A percentile compares a stretch with the other conserved stretches of the same genome.
Evolutionary conservation across 2,797 vertebrate species (phyloP).

Genomic region (Pseudopleuronectes americanus): DNA sequence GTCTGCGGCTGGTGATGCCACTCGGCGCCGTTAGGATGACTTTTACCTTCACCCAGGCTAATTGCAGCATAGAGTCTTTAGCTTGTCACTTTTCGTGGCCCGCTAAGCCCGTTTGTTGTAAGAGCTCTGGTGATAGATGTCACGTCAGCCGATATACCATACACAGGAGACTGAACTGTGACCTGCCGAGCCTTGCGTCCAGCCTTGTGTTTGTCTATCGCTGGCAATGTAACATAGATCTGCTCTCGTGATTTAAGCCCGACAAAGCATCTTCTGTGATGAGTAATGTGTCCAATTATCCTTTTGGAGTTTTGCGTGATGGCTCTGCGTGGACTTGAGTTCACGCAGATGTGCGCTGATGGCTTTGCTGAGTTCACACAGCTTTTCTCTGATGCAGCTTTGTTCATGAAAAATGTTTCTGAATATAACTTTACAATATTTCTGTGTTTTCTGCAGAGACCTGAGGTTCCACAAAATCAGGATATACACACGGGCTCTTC

Average conservation of each 20-base stretch:
- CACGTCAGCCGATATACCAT: constrained; percentile 19
- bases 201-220: constrained; percentile 49
- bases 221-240: constrained; percentile 56
- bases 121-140: constrained; percentile 49
- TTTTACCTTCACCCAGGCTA: constrained; percentile 28
- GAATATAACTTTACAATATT: background rate
- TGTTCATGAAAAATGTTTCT: background rate
- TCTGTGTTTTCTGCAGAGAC: constrained; percentile 85
- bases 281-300: constrained; percentile 53
- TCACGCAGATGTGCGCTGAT: constrained; percentile 21
- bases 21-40: constrained; percentile 23
- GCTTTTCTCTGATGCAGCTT: background rate
- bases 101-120: constrained; percentile 17
- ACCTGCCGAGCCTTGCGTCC: constrained; percentile 11
- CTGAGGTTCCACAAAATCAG: constrained; percentile 97
- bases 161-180: constrained; percentile 19
- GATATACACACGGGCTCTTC: constrained; percentile 95
- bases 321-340: constrained; percentile 1
- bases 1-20: constrained; percentile 20
- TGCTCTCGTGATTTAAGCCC: constrained; percentile 44
- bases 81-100: constrained; percentile 16
- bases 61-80: constrained; percentile 17
- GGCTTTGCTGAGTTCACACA: background rate
- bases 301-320: constrained; percentile 22
- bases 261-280: constrained; percentile 52